A percentile compares a stretch with the other conserved stretches of the same genome.
phyloP scores from a whole-genome alignment of 2,797 vertebrate genomes.

The Alcedo atthis region DNA sequence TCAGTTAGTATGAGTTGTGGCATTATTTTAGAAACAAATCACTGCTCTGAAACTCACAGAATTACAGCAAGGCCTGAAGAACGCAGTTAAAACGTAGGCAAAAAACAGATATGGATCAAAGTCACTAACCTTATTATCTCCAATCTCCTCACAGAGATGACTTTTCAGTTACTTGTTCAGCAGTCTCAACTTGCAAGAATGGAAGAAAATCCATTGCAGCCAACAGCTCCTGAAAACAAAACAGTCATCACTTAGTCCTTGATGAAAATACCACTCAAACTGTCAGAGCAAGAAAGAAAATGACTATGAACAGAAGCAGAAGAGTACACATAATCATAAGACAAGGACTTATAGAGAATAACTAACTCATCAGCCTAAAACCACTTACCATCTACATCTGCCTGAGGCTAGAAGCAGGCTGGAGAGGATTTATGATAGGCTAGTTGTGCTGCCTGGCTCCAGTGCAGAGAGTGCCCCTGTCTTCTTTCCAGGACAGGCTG shows the following conservation, averaged over 20 bases:
- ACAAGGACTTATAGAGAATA: neutral
- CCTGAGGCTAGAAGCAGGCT: neutral
- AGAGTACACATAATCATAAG: neutral
- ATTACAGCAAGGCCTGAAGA: neutral
- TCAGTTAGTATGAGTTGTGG: neutral
- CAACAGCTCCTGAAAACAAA: neutral
- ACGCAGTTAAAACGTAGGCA: accelerated
- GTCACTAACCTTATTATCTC: neutral
- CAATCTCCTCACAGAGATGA: accelerated
- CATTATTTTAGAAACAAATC: neutral
- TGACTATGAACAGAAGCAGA: neutral
- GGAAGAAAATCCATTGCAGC: accelerated
- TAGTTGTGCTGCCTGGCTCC: neutral
- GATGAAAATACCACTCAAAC: neutral
- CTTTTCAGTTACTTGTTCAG: neutral
- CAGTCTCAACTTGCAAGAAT: neutral
- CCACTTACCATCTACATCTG: neutral
- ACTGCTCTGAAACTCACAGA: neutral
- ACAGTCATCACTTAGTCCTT: neutral
- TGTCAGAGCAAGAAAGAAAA: neutral
- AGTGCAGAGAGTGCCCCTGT: neutral
- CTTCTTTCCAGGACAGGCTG: neutral
- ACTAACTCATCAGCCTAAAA: neutral
- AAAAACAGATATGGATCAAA: neutral
- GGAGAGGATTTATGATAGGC: neutral